A percentile compares a stretch with the other conserved stretches of the same genome.
These are phyloP conservation scores for Aspidiotus destructor DNA, from an alignment of 2,888 invertebrate species.

Conservation along the genomic window DNA sequence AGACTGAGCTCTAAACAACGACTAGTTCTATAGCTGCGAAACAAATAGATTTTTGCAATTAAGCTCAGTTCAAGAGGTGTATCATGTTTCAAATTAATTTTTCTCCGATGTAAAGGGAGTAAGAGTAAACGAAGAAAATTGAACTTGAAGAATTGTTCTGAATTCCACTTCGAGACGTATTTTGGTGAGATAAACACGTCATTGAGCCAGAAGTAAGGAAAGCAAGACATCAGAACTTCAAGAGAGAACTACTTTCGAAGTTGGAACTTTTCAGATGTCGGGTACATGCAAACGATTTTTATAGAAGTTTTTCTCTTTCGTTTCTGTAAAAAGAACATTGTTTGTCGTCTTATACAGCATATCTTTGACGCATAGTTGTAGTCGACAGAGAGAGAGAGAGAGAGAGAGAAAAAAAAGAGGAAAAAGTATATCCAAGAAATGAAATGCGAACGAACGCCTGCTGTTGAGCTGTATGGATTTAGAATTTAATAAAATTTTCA, in stretches of 20 bases:
- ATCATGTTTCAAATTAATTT: no score
- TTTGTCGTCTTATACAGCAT: slow-evolving; percentile 1
- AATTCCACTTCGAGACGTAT: not conserved
- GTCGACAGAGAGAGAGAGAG: not conserved
- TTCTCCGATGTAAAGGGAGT: no score
- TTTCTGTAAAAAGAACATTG: not conserved
- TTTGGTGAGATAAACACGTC: slow-evolving; percentile 1
- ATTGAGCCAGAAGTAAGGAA: not conserved
- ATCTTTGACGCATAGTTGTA: not conserved
- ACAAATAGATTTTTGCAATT: no score
- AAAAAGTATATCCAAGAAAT: no score
- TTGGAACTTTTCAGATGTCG: not conserved
- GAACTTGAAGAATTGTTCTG: not conserved
- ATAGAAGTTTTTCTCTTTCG: not conserved
- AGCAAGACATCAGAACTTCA: not conserved
- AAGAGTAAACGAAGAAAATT: not conserved
- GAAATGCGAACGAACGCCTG: not conserved
- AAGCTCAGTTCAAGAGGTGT: no score
- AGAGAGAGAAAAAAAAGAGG: not conserved
- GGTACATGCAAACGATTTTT: slow-evolving; percentile 1
- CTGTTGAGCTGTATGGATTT: not conserved
- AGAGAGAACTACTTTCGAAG: not conserved
- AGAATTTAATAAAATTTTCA: slow-evolving; percentile 4
- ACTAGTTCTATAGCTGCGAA: no score
- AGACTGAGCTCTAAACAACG: no score